These are phyloP conservation scores for Cancer borealis DNA, from an alignment of 2,888 invertebrate species.

Conservation along the genomic window DNA sequence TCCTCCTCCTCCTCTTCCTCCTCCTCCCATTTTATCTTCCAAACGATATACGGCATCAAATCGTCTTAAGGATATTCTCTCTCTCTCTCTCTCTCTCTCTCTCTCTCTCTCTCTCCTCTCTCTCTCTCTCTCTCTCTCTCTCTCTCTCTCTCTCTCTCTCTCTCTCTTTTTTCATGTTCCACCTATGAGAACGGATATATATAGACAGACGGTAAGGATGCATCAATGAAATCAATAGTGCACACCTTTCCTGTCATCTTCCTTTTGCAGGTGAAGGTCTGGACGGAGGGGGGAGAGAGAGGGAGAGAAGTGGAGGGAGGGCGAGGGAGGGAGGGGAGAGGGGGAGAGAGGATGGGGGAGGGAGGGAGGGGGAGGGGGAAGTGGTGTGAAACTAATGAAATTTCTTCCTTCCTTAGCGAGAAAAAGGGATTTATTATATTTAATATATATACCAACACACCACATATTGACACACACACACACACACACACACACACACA, in stretches of 20 bases:
- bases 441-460: neutral
- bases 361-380: neutral
- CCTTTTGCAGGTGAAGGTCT: neutral
- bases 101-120: constrained; percentile 37
- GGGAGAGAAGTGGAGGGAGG: neutral
- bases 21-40: too few relatives aligned
- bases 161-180: constrained; percentile 33
- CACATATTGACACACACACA: neutral
- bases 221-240: constrained; percentile 17
- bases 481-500: neutral
- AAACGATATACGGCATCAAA: too few relatives aligned
- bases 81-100: neutral
- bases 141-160: constrained; percentile 57
- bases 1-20: neutral
- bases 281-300: neutral
- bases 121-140: constrained; percentile 52
- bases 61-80: neutral
- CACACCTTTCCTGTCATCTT: neutral
- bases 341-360: too few relatives aligned
- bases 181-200: neutral
- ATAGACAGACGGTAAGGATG: constrained; percentile 7
- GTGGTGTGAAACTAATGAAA: neutral
- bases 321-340: neutral
- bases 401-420: neutral
- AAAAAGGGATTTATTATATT: neutral